Base-by-base conservation (phyloP, 1,140 invertebrate species). In the Leptinotarsa texana region DNA sequence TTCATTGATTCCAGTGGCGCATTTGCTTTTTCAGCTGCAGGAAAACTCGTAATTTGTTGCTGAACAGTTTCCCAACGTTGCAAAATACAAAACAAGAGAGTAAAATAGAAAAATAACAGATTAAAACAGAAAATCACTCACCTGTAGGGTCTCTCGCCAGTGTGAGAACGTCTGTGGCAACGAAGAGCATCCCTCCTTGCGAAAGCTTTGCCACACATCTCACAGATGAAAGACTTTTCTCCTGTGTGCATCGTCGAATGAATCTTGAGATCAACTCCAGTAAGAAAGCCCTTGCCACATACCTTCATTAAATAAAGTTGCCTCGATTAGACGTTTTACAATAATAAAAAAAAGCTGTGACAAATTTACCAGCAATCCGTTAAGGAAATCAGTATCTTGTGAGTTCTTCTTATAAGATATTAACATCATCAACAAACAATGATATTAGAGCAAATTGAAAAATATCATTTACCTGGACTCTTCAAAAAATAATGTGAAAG, bases 211-310 rank as follows among this genome's bases (percentile, higher is more conserved):
- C 88, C 88, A 78, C 92, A 92, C 24, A 90, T 85, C 51, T 90
- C 89, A 81, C 92, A 93, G 61, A 89, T 87, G 78, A 90, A 92
- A 5, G 91, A 91, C 74, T 91, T 91, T 75, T 92, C 91, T 1
- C 92, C 92, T 0, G 91, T 92, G 80, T 93, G 92, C 83, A 90
- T 89, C 0, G 90, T 90, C 6, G 89, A 87, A 75, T 93, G 91
- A 13, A 91, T 90, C 77, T 88, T 89, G 3, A 88, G 85, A 77
- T 89, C 88, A 0, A 89, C 88, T 0, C 86, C 79, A 0, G 88
- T 89, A 2, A 90, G 80, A 80, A 93, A 93, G 49, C 89, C 88
- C 78, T 92, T 92, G 0, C 88, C 89, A 78, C 92, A 94, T 3
- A 90, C 88, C 51, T 57, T 42, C 33, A 11, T 11, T 42, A 42